Percentiles rank a stretch among this genome's conserved stretches.
Conservation (phyloP, 2,888 invertebrate genomes). For the Zonitis immaculata region DNA sequence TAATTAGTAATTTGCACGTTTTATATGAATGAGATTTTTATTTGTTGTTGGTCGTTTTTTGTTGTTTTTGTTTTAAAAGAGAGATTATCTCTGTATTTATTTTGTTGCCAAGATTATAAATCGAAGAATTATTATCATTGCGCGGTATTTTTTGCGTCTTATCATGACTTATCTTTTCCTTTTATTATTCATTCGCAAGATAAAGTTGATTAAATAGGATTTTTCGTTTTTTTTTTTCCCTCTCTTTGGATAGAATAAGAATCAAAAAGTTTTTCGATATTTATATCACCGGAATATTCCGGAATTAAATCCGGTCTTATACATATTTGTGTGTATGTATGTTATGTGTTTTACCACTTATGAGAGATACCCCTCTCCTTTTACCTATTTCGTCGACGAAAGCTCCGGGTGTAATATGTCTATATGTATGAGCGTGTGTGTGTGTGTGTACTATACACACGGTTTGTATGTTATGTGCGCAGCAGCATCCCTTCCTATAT, state of each 20-base stretch:
- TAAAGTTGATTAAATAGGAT: background rate
- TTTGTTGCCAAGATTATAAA: constrained; percentile 2
- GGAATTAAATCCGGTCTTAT: constrained; percentile 37
- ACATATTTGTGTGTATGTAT: background rate
- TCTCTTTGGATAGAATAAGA: too few species aligned
- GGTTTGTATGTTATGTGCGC: too few species aligned
- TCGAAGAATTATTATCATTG: background rate
- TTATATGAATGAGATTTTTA: too few species aligned
- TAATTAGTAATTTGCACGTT: too few species aligned
- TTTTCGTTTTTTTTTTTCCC: background rate
- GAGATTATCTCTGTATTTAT: constrained; percentile 7
- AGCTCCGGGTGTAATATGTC: constrained; percentile 20
- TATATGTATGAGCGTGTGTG: too few species aligned
- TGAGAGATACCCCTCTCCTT: too few species aligned
- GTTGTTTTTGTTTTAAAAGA: constrained; percentile 2
- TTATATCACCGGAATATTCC: constrained; percentile 42
- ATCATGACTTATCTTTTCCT: constrained; percentile 4
- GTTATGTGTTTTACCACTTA: background rate
- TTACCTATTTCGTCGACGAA: constrained; percentile 32
- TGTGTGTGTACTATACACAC: too few species aligned
- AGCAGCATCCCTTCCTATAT: constrained; percentile 51
- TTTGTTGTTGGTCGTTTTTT: background rate
- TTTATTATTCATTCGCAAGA: background rate
- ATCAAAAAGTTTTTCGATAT: too few species aligned
- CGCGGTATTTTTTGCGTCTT: constrained; percentile 1